phyloP scores from a whole-genome alignment of 2,888 invertebrate species.

The Lepidochitona cinerea region DNA sequence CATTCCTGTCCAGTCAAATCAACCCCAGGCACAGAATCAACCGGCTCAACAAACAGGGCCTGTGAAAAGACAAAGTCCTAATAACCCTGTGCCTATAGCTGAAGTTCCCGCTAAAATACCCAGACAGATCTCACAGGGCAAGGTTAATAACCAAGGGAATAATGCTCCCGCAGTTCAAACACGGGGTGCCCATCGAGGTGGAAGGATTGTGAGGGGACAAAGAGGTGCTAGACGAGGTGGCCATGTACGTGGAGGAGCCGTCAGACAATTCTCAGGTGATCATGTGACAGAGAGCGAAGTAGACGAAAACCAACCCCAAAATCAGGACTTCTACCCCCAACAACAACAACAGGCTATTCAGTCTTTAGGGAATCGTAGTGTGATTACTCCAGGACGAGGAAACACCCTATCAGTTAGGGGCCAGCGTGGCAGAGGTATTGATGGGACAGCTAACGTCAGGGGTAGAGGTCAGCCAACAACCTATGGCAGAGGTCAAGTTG shows the following conservation, averaged over 20 bases:
- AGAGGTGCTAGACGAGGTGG: not conserved
- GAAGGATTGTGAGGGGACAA: not conserved
- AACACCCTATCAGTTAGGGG: no score
- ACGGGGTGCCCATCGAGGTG: not conserved
- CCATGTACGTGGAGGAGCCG: no score
- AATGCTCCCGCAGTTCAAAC: not conserved
- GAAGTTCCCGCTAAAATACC: not conserved
- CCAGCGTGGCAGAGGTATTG: not conserved
- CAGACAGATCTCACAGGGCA: not conserved
- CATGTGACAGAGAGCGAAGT: not conserved
- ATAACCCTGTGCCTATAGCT: not conserved
- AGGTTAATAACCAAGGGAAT: not conserved
- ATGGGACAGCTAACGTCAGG: not conserved
- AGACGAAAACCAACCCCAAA: not conserved
- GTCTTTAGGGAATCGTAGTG: not conserved
- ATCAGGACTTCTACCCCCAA: not conserved
- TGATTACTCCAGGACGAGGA: not conserved
- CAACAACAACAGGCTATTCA: not conserved
- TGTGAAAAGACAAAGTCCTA: not conserved
- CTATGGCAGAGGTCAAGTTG: not conserved
- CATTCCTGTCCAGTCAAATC: not conserved
- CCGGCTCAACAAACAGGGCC: not conserved
- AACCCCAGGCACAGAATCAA: not conserved
- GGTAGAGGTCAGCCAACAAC: not conserved
- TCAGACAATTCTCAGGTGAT: not conserved